Percentiles rank a stretch among this genome's conserved stretches.
phyloP scores from a whole-genome alignment of 2,113 vertebrate genomes.

The Pachypanchax playfairii region DNA sequence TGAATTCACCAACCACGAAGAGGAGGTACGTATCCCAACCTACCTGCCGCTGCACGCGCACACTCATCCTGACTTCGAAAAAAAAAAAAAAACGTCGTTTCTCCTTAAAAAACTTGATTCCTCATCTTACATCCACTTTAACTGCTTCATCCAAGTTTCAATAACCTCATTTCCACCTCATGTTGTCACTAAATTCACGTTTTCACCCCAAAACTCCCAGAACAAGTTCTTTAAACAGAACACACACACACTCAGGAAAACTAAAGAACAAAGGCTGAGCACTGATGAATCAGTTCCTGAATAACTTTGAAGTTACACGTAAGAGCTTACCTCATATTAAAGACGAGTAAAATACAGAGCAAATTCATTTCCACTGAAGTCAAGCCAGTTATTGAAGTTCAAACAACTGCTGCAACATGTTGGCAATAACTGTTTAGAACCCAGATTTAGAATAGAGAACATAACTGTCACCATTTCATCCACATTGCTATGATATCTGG shows the following conservation, averaged over 20 bases:
- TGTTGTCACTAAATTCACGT: not conserved
- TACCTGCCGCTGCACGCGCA: conserved; percentile 31
- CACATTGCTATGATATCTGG: too few species aligned
- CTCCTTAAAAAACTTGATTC: too few species aligned
- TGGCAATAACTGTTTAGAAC: conserved; percentile 49
- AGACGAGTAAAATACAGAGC: conserved; percentile 18
- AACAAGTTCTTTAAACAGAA: too few species aligned
- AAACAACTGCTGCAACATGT: conserved; percentile 70
- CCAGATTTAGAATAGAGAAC: conserved; percentile 9
- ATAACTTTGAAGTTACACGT: too few species aligned
- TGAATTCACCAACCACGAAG: conserved; percentile 80
- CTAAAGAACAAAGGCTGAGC: too few species aligned
- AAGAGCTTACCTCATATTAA: conserved; percentile 29
- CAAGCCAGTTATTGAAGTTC: conserved; percentile 59
- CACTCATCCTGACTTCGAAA: too few species aligned
- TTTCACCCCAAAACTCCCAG: too few species aligned
- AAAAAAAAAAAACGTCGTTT: too few species aligned
- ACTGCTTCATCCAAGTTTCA: conserved; percentile 25
- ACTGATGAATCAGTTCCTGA: too few species aligned
- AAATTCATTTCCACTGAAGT: conserved; percentile 59
- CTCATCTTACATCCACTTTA: too few species aligned
- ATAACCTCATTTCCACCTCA: too few species aligned
- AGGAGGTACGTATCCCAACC: conserved; percentile 71
- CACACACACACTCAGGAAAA: too few species aligned
- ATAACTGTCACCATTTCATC: not conserved